Evolutionary conservation across 2,797 vertebrate genomes (phyloP), one percentile per base, ranked within the genome.

Genomic region (Odontamblyopus lacepedii): DNA sequence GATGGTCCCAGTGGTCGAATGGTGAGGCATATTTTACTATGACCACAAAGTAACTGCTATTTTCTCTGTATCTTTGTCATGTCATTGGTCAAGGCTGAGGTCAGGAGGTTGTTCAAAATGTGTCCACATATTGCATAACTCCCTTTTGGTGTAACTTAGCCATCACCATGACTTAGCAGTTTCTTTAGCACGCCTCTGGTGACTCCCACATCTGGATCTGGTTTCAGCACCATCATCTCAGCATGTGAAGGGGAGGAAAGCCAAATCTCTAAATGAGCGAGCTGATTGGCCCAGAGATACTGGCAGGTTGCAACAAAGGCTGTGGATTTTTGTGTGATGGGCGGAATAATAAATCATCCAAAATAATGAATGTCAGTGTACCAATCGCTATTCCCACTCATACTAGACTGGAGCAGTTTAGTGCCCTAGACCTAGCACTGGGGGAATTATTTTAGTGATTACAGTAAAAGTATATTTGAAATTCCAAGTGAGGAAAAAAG

Each of bases 1-100:
- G 87, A 99, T 99, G 98, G 87, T 92, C 51, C 84, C 96, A 12
- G 93, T 95, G 73, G 95, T 95, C 0, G 96, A 99, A 44, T 99
- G 98, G 97, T 99, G 91, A n/a, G 23, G 48, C 18, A 44, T 19
- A 32, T 4, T 29, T 8, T n/a, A 53, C 7, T 19, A 2, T 63
- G 44, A 53, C 11, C 16, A 61, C n/a, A 65, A 63, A 65, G 63
- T n/a, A 50, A 7, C 44, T 64, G 62, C n/a, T 29, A 13, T 13
- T 50, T 67, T n/a, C 41, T 56, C 23, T 51, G 16, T 38, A 18
- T 23, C 67, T 68, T 60, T 30, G 51, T 50, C 32, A 71, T 72
- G 64, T 59, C 35, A 53, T 38, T 60, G 55, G 55, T 4, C 55
- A 9, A 15, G 57, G 23, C 69, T 2, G n/a, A 73, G 35, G 44